These are phyloP conservation scores for Peromyscus californicus DNA, from an alignment of 2,113 vertebrate genomes.

Conservation along the genomic window DNA sequence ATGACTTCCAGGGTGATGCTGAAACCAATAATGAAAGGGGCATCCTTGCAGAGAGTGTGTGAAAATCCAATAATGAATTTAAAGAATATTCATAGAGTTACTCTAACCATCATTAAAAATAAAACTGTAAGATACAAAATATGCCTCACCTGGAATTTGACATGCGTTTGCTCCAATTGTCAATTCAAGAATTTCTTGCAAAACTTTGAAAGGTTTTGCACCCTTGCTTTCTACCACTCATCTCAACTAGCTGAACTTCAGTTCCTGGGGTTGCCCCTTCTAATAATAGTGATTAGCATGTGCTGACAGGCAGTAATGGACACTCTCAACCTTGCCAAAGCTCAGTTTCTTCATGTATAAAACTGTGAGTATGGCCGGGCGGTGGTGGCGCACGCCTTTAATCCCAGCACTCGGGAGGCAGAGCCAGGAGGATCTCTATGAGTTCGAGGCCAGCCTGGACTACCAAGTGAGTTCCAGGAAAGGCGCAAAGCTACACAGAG, in stretches of 20 bases:
- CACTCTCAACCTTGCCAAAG: background rate
- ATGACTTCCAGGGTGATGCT: background rate
- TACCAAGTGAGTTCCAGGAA: too few relatives aligned
- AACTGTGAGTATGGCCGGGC: background rate
- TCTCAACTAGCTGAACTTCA: background rate
- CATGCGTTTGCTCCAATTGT: background rate
- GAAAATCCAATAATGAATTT: background rate
- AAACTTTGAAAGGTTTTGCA: background rate
- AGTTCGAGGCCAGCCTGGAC: too few relatives aligned
- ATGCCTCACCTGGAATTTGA: background rate
- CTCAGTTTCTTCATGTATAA: background rate
- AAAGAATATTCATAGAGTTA: background rate
- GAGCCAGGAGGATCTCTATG: too few relatives aligned
- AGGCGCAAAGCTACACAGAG: too few relatives aligned
- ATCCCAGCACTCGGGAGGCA: too few relatives aligned
- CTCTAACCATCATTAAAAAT: background rate
- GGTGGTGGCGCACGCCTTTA: too few relatives aligned
- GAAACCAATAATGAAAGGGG: background rate
- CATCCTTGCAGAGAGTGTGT: background rate
- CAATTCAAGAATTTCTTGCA: background rate
- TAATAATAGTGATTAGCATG: background rate
- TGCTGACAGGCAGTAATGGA: background rate
- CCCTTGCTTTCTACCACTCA: background rate
- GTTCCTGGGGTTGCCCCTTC: background rate
- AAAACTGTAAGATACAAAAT: background rate